Base-by-base conservation (phyloP, 2,888 invertebrate species). In the Andrena marginata region DNA sequence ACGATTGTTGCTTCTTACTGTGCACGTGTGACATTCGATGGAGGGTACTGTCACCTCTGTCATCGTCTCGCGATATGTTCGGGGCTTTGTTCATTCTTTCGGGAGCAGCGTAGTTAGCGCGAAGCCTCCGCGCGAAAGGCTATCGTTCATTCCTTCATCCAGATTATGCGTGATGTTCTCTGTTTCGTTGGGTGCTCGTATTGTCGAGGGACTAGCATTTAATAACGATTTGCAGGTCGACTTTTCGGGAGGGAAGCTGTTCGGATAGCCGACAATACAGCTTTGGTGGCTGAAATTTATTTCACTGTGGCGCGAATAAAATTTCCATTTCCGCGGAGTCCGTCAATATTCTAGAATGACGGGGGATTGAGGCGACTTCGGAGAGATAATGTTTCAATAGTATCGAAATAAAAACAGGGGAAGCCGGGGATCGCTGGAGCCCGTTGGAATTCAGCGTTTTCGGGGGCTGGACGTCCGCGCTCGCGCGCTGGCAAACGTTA, bases 21-120 rank as follows among this genome's bases (percentile, higher is more conserved):
- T 20, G 8, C 59, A n/a, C 20, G 35, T 16, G 56, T 20, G 63
- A 20, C 49, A 70, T 60, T 80, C 42, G 60, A 80, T 48, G 51
- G 13, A 20, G n/a, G 56, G 23, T 70, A 60, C 70, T 8, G 33
- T 54, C 7, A 20, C 6, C 13, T 20, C 26, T 60, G 42, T 42
- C 42, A 42, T 77, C 70, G 65, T 80, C 42, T 33, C 0, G 1
- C 26, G 42, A 77, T 64, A 59, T 51, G 49, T 64, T 62, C 59
- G 23, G 4, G 2, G 35, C 35, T 65, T 77, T 60, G 69, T 70
- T 63, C 2, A 6, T 20, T 59, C 20, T 16, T 49, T 49, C 13
- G 33, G 29, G 10, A 29, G 29, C 64, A 59, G 16, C 1, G 42
- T 4, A 42, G 42, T 42, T 42, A 42, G 42, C 42, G 1, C 5